Evolutionary conservation across 1,140 invertebrate genomes (phyloP).

Genomic region (Eciton burchellii): DNA sequence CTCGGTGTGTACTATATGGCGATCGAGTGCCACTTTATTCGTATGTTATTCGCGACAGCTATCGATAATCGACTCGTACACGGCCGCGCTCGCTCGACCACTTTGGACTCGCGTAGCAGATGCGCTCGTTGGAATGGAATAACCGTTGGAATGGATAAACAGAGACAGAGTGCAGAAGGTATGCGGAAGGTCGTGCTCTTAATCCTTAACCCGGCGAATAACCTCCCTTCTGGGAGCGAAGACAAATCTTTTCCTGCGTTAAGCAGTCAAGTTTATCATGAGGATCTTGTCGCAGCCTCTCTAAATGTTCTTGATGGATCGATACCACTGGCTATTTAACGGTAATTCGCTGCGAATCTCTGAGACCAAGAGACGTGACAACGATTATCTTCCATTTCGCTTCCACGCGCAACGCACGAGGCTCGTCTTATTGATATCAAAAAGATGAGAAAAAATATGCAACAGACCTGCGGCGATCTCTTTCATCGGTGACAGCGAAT

Average conservation of each 20-base stretch:
- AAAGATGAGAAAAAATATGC: too few species aligned
- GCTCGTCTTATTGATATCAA: too few species aligned
- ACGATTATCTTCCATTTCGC: too few species aligned
- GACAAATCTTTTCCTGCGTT: not conserved
- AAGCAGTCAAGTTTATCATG: too few species aligned
- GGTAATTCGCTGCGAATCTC: too few species aligned
- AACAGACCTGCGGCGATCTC: too few species aligned
- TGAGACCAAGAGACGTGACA: too few species aligned
- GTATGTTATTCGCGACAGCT: slow-evolving; percentile 28
- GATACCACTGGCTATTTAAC: not conserved
- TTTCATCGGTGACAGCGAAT: too few species aligned
- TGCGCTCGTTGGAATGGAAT: slow-evolving; percentile 44
- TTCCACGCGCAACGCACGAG: too few species aligned
- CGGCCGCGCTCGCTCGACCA: slow-evolving; percentile 40
- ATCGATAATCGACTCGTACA: slow-evolving; percentile 43
- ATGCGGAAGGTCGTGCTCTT: slow-evolving; percentile 33
- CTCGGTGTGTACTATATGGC: slow-evolving; percentile 10
- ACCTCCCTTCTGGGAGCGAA: slow-evolving; percentile 11
- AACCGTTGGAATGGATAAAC: slow-evolving; percentile 36
- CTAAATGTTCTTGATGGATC: not conserved
- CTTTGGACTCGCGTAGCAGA: slow-evolving; percentile 8
- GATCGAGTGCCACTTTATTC: slow-evolving; percentile 38
- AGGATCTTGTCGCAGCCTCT: too few species aligned
- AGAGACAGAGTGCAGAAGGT: slow-evolving; percentile 21
- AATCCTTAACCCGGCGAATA: slow-evolving; percentile 23